Percentiles rank a stretch among this genome's conserved stretches.
phyloP scores from a whole-genome alignment of 2,888 invertebrate genomes.

The Ectemnius continuus region DNA sequence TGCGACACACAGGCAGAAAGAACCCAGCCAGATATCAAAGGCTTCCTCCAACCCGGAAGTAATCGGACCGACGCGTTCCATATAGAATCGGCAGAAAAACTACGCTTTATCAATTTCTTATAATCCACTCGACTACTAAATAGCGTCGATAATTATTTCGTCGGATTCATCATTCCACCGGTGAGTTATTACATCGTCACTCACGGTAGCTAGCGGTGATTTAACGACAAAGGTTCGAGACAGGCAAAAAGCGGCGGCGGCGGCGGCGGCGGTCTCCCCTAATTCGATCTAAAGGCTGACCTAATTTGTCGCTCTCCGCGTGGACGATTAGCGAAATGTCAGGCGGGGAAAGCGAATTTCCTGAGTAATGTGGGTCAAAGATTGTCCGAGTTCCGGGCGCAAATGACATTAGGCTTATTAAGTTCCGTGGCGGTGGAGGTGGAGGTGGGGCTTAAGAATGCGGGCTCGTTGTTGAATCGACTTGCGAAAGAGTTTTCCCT shows the following conservation, averaged over 20 bases:
- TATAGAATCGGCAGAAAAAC: no score
- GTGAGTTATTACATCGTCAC: no score
- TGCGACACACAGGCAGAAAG: no score
- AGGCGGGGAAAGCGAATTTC: background rate
- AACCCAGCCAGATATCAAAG: background rate
- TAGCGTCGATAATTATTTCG: no score
- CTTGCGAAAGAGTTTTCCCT: slow-evolving; percentile 40
- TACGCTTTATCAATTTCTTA: no score
- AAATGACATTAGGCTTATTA: background rate
- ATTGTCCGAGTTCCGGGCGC: slow-evolving; percentile 1
- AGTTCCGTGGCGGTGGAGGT: slow-evolving; percentile 2
- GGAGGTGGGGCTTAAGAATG: slow-evolving; percentile 43
- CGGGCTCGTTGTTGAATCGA: slow-evolving; percentile 15
- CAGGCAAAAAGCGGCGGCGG: no score
- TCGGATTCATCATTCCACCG: no score
- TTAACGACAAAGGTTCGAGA: no score
- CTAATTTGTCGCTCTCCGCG: background rate
- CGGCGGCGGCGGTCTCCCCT: no score
- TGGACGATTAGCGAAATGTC: background rate
- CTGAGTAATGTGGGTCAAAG: background rate
- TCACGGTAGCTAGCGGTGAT: no score
- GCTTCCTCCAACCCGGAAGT: background rate
- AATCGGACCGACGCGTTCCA: background rate
- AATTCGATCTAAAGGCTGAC: no score
- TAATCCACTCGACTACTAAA: no score